Percentiles rank a stretch among this genome's conserved stretches.
Conservation (phyloP, 2,888 invertebrate species). For the Gisinianus flammeolus region DNA sequence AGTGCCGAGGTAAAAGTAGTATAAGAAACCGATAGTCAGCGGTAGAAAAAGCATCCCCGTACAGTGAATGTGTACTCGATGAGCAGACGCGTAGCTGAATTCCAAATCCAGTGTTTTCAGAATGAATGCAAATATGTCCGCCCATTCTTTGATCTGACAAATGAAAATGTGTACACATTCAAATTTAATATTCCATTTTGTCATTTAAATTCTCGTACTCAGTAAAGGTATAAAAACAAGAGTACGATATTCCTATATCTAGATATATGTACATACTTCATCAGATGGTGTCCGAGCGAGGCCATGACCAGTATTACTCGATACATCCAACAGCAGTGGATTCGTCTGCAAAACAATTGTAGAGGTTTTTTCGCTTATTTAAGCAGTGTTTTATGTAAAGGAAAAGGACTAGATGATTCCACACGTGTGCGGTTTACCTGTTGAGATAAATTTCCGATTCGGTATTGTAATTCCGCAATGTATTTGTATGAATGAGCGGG, state of each 20-base stretch:
- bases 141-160: conserved; percentile 26
- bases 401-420: conserved; percentile 13
- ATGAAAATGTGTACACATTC: neutral
- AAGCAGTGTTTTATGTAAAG: neutral
- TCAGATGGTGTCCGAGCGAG: neutral
- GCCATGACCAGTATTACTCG: neutral
- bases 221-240: neutral
- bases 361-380: no score
- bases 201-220: neutral
- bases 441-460: conserved; percentile 27
- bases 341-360: conserved; percentile 20
- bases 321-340: conserved; percentile 27
- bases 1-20: no score
- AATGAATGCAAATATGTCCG: conserved; percentile 29
- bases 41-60: no score
- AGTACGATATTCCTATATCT: no score
- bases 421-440: conserved; percentile 25
- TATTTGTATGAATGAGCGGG: conserved; percentile 34
- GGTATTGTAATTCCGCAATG: conserved; percentile 32
- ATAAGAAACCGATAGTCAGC: no score
- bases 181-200: neutral
- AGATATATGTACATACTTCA: neutral
- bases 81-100: conserved; percentile 19
- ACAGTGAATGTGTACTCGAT: neutral
- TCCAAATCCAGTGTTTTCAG: conserved; percentile 27